These are phyloP conservation scores for Pluvianellus socialis DNA, from an alignment of 2,113 vertebrate genomes.

Conservation along the genomic window DNA sequence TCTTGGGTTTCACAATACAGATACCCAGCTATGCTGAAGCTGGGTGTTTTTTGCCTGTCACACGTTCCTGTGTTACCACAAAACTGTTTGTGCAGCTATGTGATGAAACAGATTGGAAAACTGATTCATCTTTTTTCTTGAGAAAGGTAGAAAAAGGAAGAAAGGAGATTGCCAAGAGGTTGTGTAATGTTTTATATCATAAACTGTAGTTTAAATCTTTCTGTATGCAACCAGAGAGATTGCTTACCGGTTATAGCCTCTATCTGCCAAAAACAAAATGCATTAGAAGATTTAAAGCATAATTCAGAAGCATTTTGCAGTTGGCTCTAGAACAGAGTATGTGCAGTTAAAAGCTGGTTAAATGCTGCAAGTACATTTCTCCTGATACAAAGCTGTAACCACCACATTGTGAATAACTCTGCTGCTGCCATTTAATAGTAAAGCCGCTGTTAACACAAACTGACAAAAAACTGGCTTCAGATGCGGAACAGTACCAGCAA, in stretches of 20 bases:
- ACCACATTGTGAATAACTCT: neutral
- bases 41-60: neutral
- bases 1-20: neutral
- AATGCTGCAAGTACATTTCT: neutral
- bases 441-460: neutral
- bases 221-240: neutral
- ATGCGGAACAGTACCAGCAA: neutral
- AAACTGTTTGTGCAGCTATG: neutral
- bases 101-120: neutral
- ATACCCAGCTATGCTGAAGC: neutral
- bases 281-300: neutral
- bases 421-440: neutral
- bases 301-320: neutral
- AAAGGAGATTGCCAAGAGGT: neutral
- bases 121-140: neutral
- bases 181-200: neutral
- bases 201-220: neutral
- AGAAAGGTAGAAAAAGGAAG: neutral
- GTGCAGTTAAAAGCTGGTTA: neutral
- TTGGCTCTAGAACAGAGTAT: neutral
- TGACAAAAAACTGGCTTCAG: neutral
- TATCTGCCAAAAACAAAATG: neutral
- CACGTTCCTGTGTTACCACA: rapidly evolving
- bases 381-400: neutral
- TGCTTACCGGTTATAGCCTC: neutral